A percentile compares a stretch with the other conserved stretches of the same genome.
These are phyloP conservation scores for Pagetopsis macropterus DNA, from an alignment of 2,797 vertebrate genomes.

Conservation along the genomic window DNA sequence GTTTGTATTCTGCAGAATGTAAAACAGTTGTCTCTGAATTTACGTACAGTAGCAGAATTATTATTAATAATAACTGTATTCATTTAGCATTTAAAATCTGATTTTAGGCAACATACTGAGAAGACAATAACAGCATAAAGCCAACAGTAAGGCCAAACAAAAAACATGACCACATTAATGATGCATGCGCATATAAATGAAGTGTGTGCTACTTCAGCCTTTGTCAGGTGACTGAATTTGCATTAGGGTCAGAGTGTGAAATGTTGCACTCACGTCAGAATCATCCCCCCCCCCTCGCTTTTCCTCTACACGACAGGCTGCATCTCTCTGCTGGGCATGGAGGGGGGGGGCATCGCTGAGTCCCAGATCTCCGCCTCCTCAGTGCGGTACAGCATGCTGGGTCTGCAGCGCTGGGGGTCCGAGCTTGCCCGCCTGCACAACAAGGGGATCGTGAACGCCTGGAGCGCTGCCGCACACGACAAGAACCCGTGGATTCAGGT, in stretches of 20 bases:
- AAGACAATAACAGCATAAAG: no score
- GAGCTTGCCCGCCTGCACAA: conserved; percentile 92
- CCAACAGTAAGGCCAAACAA: no score
- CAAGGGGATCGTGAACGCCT: conserved; percentile 94
- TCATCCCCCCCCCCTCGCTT: background rate
- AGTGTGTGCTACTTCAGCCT: background rate
- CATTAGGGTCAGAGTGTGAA: background rate
- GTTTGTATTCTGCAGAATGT: no score
- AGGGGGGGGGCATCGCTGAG: conserved; percentile 89
- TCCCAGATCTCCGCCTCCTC: conserved; percentile 92
- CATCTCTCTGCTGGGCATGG: conserved; percentile 89
- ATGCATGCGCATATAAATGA: no score
- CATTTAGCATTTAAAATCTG: no score
- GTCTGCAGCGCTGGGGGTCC: conserved; percentile 94
- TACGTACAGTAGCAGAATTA: no score
- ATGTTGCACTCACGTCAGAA: background rate
- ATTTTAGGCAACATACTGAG: no score
- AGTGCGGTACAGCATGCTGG: conserved; percentile 87
- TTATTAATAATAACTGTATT: no score
- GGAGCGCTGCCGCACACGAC: conserved; percentile 93
- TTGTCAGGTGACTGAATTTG: background rate
- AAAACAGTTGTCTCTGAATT: no score
- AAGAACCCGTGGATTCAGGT: conserved; percentile 95
- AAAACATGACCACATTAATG: no score
- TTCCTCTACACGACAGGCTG: conserved; percentile 81